phyloP scores from a whole-genome alignment of 1,140 invertebrate species.

The Kradibia gibbosae region DNA sequence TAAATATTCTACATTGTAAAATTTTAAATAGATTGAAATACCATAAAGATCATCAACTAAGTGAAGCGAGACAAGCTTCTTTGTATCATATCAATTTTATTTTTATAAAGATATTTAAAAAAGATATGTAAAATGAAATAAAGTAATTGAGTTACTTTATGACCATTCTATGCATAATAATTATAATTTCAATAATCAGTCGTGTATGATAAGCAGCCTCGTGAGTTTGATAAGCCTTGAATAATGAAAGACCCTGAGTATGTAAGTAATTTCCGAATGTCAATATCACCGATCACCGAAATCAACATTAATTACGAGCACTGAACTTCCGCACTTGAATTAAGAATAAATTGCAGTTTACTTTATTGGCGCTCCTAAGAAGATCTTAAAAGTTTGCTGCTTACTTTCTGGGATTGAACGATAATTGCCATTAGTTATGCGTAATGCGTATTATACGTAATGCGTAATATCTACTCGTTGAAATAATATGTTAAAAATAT shows the following conservation, averaged over 20 bases:
- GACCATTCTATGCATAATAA: slow-evolving; percentile 27
- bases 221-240: slow-evolving; percentile 45
- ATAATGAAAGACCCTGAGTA: background rate
- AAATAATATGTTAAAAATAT: background rate
- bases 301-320: slow-evolving; percentile 15
- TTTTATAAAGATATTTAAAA: too few relatives aligned
- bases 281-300: background rate
- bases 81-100: too few relatives aligned
- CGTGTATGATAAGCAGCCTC: slow-evolving; percentile 48
- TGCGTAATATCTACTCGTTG: background rate
- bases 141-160: slow-evolving; percentile 19
- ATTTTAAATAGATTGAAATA: too few relatives aligned
- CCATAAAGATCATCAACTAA: too few relatives aligned
- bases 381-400: background rate
- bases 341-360: background rate
- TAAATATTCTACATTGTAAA: too few relatives aligned
- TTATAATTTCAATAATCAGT: slow-evolving; percentile 25
- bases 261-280: background rate
- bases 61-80: too few relatives aligned
- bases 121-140: too few relatives aligned
- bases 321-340: slow-evolving; percentile 20
- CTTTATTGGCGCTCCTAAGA: background rate
- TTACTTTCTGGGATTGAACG: background rate
- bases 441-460: background rate
- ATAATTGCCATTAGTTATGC: background rate